Evolutionary conservation across 2,888 invertebrate genomes (phyloP), one percentile per base, ranked within the genome.

Genomic region (Lordiphosa andalusiaca): DNA sequence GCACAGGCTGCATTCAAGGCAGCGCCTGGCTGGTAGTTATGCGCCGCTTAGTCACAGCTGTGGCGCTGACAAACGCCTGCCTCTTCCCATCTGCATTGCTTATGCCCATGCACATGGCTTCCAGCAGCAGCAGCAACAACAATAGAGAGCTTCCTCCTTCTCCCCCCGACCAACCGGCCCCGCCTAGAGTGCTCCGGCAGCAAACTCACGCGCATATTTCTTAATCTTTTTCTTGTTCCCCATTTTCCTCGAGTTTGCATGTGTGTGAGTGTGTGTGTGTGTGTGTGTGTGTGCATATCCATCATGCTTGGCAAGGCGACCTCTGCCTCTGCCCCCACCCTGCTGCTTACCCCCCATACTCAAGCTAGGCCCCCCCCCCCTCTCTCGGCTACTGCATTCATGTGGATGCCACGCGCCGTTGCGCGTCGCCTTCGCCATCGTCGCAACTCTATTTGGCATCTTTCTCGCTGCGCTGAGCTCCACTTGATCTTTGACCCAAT

Each of bases 401-500:
- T 80, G 76, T 70, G 59, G 65, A 67, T 71, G 84, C 69, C 84
- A 78, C 84, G 77, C 84, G 84, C 77, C 73, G 77, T 57, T 80
- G 81, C 84, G 9, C 30, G 30, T 30, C 30, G 68, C 64, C 69
- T 67, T 61, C 67, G 49, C n/a, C n/a, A n/a, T 56, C 57, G 9
- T 64, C 50, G 47, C 80, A 82, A 78, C 83, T 76, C 76, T 82
- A 78, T 73, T 76, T 80, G 73, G 68, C 62, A 77, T 64, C 68
- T 59, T 64, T 63, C 39, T 54, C 55, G 56, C 54, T 56, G 48
- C 44, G 58, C 61, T 69, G 83, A 82, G 80, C 85, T 81, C 85
- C 84, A 84, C 81, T 85, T 82, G 81, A 85, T 82, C 81, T 82
- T 82, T 82, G 81, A 85, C 81, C 81, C 80, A 82, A 85, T 85